Conservation (phyloP, 2,113 vertebrate species). For the Shinisaurus crocodilurus region DNA sequence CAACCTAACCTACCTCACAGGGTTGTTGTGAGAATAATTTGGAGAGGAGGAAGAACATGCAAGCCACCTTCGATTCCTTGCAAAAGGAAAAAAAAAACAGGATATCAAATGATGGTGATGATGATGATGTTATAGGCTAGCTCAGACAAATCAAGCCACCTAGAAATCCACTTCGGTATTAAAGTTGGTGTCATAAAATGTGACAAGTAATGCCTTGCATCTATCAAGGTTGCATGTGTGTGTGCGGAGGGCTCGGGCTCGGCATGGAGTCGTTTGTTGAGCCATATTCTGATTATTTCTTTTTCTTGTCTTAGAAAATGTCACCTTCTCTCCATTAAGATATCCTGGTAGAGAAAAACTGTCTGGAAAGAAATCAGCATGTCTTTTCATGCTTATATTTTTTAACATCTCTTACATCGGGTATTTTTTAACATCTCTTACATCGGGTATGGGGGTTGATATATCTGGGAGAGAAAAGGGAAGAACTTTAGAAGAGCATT, state of each 20-base stretch:
- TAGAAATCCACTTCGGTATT: constrained; percentile 34
- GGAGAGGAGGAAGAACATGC: no score
- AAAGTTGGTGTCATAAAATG: constrained; percentile 2
- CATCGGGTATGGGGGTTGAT: neutral
- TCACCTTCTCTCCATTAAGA: neutral
- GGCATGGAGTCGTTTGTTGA: neutral
- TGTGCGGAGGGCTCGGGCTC: neutral
- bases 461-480: no score
- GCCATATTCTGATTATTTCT: neutral
- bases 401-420: neutral
- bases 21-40: no score
- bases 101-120: no score
- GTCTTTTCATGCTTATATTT: neutral
- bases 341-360: neutral
- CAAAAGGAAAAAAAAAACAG: no score
- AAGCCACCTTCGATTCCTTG: no score
- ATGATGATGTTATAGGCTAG: constrained; percentile 33
- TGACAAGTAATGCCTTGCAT: neutral
- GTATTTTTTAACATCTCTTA: no score
- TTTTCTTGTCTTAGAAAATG: neutral
- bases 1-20: no score
- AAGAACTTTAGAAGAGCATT: neutral
- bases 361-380: neutral
- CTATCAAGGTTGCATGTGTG: rapidly evolving
- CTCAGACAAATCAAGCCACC: neutral